A percentile compares a stretch with the other conserved stretches of the same genome.
These are phyloP conservation scores for Turritopsis dohrnii DNA, from an alignment of 30 jellyfish, hydroid and myxozoan species.

Conservation along the genomic window DNA sequence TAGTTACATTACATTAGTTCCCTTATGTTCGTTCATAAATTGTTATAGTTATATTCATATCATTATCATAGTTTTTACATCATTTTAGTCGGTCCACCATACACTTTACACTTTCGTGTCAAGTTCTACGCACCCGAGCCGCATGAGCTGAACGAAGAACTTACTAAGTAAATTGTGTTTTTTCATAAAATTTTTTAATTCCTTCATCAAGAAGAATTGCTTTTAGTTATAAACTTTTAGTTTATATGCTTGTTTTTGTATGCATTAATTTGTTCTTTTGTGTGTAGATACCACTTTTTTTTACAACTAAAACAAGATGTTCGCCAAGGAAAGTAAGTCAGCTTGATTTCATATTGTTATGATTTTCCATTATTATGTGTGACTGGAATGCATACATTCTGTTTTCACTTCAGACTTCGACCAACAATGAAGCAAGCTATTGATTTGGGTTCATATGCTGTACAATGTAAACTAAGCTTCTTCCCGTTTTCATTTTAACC, in stretches of 20 bases:
- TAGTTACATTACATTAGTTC: no score
- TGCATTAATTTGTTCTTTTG: not conserved
- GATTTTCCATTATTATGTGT: not conserved
- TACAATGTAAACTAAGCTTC: constrained; percentile 52
- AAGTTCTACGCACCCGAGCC: constrained; percentile 94
- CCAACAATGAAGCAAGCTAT: constrained; percentile 80
- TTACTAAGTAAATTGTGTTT: no score
- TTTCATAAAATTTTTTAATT: not conserved
- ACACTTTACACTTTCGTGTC: constrained; percentile 81
- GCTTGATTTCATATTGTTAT: not conserved
- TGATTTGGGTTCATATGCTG: constrained; percentile 85
- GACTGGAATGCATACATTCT: not conserved
- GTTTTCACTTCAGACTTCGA: constrained; percentile 31
- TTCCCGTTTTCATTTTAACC: not conserved
- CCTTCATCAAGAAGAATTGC: not conserved
- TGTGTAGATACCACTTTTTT: constrained; percentile 73
- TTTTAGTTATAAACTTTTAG: not conserved
- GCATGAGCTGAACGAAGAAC: constrained; percentile 72
- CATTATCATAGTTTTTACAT: not conserved
- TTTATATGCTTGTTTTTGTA: not conserved
- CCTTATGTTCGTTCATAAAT: no score
- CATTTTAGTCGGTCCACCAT: constrained; percentile 86
- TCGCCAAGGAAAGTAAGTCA: constrained; percentile 79
- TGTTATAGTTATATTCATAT: no score
- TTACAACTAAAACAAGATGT: constrained; percentile 84